phyloP scores from a whole-genome alignment of 2,113 vertebrate species.

The Taurulus bubalis region DNA sequence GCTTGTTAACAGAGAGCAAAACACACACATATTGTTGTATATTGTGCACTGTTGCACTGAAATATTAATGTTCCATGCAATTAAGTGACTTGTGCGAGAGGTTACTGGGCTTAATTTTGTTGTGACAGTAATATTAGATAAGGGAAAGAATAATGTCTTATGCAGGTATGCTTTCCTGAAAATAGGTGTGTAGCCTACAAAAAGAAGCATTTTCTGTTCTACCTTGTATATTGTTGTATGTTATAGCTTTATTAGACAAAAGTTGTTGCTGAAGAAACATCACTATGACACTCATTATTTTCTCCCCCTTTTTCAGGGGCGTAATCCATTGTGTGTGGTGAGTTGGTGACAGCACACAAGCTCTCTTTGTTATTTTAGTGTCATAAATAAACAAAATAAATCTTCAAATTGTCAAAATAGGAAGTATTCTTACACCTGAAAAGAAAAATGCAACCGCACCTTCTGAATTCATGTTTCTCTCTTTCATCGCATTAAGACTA shows the following conservation, averaged over 20 bases:
- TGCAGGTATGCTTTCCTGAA: background rate
- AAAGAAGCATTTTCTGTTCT: background rate
- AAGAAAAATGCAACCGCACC: background rate
- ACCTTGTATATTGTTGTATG: background rate
- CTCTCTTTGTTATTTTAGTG: background rate
- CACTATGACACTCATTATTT: background rate
- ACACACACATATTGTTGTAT: too few relatives aligned
- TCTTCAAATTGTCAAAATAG: background rate
- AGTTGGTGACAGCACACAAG: background rate
- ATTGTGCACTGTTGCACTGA: too few relatives aligned
- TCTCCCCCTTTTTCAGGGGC: too few relatives aligned
- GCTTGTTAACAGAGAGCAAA: too few relatives aligned
- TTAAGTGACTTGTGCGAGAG: background rate
- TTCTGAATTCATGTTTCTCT: background rate
- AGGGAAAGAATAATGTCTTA: background rate
- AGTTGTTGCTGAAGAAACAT: background rate
- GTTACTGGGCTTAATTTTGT: background rate
- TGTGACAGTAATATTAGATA: background rate
- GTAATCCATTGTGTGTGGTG: background rate
- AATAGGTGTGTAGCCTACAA: background rate
- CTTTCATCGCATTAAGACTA: background rate
- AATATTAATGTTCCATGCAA: too few relatives aligned
- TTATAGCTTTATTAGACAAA: background rate
- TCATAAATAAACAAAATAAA: background rate
- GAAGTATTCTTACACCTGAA: background rate